These are phyloP conservation scores for Tinea pellionella DNA, from an alignment of 2,888 invertebrate genomes.

Conservation along the genomic window DNA sequence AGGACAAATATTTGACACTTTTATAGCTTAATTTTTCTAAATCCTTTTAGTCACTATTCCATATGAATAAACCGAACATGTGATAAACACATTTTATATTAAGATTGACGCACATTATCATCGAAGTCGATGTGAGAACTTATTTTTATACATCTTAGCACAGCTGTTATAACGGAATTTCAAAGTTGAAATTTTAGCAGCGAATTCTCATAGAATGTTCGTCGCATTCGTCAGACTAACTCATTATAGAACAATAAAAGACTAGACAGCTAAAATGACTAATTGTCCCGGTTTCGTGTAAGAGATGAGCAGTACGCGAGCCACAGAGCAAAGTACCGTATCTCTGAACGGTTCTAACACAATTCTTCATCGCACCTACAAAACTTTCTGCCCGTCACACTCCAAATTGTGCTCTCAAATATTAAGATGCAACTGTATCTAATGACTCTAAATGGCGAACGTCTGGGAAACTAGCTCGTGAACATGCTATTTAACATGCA, in stretches of 20 bases:
- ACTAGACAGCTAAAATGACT: constrained; percentile 40
- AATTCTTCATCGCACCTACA: constrained; percentile 44
- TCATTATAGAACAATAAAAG: constrained; percentile 21
- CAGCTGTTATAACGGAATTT: neutral
- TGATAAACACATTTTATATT: neutral
- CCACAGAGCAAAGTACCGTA: constrained; percentile 58
- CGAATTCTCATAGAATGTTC: neutral
- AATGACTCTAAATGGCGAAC: constrained; percentile 54
- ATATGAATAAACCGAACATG: neutral
- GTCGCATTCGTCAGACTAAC: constrained; percentile 11
- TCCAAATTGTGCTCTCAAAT: constrained; percentile 58
- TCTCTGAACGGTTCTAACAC: constrained; percentile 56
- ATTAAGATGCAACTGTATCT: constrained; percentile 56
- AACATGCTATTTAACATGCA: constrained; percentile 45
- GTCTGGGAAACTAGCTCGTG: constrained; percentile 55
- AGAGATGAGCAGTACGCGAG: constrained; percentile 43
- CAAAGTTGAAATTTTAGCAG: too few species aligned
- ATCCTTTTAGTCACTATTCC: neutral
- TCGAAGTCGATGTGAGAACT: neutral
- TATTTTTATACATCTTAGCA: neutral
- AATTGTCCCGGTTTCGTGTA: constrained; percentile 52
- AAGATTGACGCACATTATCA: neutral
- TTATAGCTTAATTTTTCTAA: neutral
- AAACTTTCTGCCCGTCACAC: constrained; percentile 31
- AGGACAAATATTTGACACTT: neutral